Base-by-base conservation (phyloP, 2,888 invertebrate genomes). In the Rhynchonema sp. region DNA sequence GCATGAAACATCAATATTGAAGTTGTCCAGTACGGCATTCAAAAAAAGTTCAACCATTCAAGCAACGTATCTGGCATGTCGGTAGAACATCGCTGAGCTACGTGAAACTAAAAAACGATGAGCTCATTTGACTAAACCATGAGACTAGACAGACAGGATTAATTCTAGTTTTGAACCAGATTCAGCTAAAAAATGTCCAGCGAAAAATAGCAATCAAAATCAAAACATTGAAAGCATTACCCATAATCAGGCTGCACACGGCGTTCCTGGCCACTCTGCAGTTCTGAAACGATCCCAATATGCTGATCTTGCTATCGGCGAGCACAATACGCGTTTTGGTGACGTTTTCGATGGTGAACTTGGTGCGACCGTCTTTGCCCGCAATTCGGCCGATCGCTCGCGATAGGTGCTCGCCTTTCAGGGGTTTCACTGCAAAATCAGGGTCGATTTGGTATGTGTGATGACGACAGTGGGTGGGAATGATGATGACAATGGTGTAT, bases 341-440 rank as follows among this genome's bases (percentile, higher is more conserved):
- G 0, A 87, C 89, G 76, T 99, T 99, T 78, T 99, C 98, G 69
- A 99, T 96, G 0, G 94, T 92, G 72, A 87, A 92, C 74, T 94
- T 96, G 1, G 94, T 99, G 63, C 89, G 81, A 1, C 66, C 68
- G 59, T 68, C 88, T 78, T 96, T 94, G 1, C 98, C 98, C 1
- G 98, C 98, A 49, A 99, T 78, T 61, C 98, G 81, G n/a, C 92
- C 98, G 66, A 99, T 87, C 0, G 96, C 96, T 70, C 98, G 80
- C 25, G 90, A 85, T 66, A 91, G 80, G 74, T 98, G 94, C 74
- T 96, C 94, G 1, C 96, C 94, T 73, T 87, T 85, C 56, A 96
- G 75, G 25, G 87, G 87, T 75, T 92, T 94, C 0, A 96, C 91
- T 79, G 30, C 38, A 25, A 38, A 60, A 38, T 30, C n/a, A 61